Evolutionary conservation across 2,888 invertebrate species (phyloP).

Genomic region (Himalopsyche tibetana): DNA sequence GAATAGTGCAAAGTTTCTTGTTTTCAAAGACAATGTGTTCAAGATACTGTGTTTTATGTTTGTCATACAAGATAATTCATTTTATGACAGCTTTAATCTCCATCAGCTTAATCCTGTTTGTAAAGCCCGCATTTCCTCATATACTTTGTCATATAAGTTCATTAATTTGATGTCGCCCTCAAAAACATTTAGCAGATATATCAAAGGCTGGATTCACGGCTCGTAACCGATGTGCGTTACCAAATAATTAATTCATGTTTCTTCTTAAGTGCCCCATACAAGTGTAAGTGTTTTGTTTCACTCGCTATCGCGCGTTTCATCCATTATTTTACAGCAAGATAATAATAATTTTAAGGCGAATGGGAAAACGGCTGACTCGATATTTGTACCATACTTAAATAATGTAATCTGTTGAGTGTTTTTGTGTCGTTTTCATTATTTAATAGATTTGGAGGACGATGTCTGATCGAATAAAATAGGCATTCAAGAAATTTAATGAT

Average conservation of each 20-base stretch:
- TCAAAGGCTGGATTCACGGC: conserved; percentile 31
- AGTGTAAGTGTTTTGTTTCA: conserved; percentile 42
- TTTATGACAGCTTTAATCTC: conserved; percentile 26
- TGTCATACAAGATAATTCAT: conserved; percentile 10
- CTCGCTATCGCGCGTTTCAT: conserved; percentile 35
- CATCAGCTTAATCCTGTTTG: conserved; percentile 19
- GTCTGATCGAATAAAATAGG: neutral
- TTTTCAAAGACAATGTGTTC: too few relatives aligned
- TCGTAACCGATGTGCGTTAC: conserved; percentile 17
- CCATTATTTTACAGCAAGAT: conserved; percentile 28
- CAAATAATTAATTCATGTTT: conserved; percentile 38
- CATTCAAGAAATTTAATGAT: too few relatives aligned
- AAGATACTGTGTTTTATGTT: neutral
- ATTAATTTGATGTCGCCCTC: conserved; percentile 35
- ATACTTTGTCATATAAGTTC: conserved; percentile 40
- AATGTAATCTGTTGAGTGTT: neutral
- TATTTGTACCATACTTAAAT: neutral
- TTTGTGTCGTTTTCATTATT: neutral
- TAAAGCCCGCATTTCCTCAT: conserved; percentile 24
- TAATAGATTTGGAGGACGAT: neutral
- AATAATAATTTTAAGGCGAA: conserved; percentile 33
- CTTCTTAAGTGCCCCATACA: conserved; percentile 33
- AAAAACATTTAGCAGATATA: conserved; percentile 23
- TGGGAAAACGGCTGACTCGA: conserved; percentile 25
- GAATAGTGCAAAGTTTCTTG: too few relatives aligned